Evolutionary conservation across 2,888 invertebrate genomes (phyloP), one percentile per base, ranked within the genome.

Genomic region (Cetonia aurata): DNA sequence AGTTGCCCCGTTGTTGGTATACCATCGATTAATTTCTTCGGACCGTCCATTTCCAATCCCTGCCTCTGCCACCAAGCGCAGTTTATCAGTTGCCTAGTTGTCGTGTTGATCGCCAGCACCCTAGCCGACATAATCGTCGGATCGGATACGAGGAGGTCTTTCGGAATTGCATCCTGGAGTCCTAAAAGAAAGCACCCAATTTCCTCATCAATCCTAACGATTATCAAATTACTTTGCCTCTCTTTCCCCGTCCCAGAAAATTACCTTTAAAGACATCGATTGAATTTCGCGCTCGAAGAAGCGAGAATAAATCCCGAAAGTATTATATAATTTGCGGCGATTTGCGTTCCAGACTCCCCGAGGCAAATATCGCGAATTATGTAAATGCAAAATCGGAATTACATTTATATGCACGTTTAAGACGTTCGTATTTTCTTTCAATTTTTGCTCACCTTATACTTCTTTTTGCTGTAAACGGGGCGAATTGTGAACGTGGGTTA

Each of bases 131-230:
- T 85, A 66, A 90, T 87, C 75, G 86, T 86, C 68, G 85, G 85
- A 79, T 91, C 90, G 10, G 88, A 86, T 17, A 90, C 86, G 48
- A 93, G 88, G 74, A 94, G 85, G 42, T 92, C 92, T 83, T 90
- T 90, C 25, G 93, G 90, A 72, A 94, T 88, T 17, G 92, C 93
- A 83, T 92, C 91, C 75, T 92, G 88, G 67, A 92, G 86, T 73
- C 91, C 93, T 93, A 85, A 15, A 83, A 77, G 53, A 67, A 66
- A 42, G 25, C 25, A 25, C 25, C 3, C 46, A 50, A 50, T 50
- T 25, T 25, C 25, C 25, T 25, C 3, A 25, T 25, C 25, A 25
- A 4, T 4, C 25, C 25, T 25, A 25, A 25, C 25, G 25, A 25
- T 4, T 3, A 4, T 25, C 3, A 25, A 25, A 4, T 4, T 1